Evolutionary conservation across 2,797 vertebrate species (phyloP).

Genomic region (Macroramphosus scolopax): DNA sequence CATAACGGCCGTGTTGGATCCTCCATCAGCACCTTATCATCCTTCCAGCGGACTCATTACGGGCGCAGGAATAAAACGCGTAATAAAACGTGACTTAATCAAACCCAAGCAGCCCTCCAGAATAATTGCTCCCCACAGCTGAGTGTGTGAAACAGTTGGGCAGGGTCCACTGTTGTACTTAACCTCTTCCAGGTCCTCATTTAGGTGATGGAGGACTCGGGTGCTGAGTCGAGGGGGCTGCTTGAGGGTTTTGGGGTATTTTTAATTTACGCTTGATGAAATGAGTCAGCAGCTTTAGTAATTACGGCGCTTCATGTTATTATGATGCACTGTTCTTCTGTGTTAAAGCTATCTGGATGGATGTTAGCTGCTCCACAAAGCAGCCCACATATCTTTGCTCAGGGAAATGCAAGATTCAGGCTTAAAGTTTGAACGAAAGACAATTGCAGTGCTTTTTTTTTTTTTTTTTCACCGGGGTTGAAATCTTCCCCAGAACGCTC

Average conservation of each 20-base stretch:
- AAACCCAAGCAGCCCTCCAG: conserved; percentile 69
- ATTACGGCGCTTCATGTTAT: conserved; percentile 41
- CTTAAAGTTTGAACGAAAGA: conserved; percentile 47
- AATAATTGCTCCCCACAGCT: conserved; percentile 77
- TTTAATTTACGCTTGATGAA: conserved; percentile 59
- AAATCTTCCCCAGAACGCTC: conserved; percentile 61
- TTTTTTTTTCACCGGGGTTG: conserved; percentile 30
- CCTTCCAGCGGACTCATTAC: conserved; percentile 80
- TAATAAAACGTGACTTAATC: conserved; percentile 85
- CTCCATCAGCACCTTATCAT: conserved; percentile 80
- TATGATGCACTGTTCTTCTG: conserved; percentile 13
- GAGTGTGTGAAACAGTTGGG: conserved; percentile 74
- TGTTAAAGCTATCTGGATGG: conserved; percentile 11
- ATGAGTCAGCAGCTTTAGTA: conserved; percentile 58
- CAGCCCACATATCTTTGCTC: too few relatives aligned
- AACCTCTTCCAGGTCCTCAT: conserved; percentile 70
- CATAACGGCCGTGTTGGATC: too few relatives aligned
- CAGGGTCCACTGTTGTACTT: conserved; percentile 64
- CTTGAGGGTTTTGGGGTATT: conserved; percentile 50
- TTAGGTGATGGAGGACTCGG: conserved; percentile 56
- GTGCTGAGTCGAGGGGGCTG: conserved; percentile 34
- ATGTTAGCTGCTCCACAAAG: too few relatives aligned
- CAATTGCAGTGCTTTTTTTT: conserved; percentile 26
- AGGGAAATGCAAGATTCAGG: too few relatives aligned
- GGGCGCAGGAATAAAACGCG: conserved; percentile 61